Base-by-base conservation (phyloP, 2,797 vertebrate species). In the Geotrypetes seraphini region DNA sequence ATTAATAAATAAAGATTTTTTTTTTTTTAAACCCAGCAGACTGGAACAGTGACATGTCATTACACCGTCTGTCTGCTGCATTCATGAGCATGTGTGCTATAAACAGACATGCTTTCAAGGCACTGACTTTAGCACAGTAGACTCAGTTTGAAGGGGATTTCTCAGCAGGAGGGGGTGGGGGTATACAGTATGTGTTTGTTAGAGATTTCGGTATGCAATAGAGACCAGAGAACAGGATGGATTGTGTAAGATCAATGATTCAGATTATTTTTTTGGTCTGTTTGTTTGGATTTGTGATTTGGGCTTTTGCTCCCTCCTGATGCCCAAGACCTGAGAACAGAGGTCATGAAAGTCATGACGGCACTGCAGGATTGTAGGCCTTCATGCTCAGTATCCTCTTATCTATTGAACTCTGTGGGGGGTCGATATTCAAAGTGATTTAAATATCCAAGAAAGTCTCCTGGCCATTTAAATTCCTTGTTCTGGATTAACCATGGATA, bases 31-130 rank as follows among this genome's bases (percentile, higher is more conserved):
- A 58, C 28, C 39, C 69, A 70, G 61, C 66, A 73, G 69, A 71
- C 71, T 70, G 63, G 66, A 73, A 70, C 66, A 59, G 64, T 71
- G 62, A 63, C 69, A 69, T 75, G 71, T 71, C 68, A 73, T 70
- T 69, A 63, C 57, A 69, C 64, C 39, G 64, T 66, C 68, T 75
- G 71, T 69, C 69, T 75, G 73, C 67, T 70, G 69, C 71, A 71
- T n/a, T n/a, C n/a, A n/a, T n/a, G n/a, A n/a, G n/a, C n/a, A n/a
- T 77, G 73, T 75, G 71, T 62, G 66, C 58, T 65, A 70, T 67
- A 70, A 73, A 73, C 56, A 68, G 71, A 57, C 64, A 52, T n/a
- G 36, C 66, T 71, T 68, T 65, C 66, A 69, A 73, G 66, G 66
- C 58, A 48, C 62, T 59, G 23, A 53, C 60, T 65, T 62, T 53